Evolutionary conservation across 2,797 vertebrate genomes (phyloP).

Genomic region (Fringilla coelebs): DNA sequence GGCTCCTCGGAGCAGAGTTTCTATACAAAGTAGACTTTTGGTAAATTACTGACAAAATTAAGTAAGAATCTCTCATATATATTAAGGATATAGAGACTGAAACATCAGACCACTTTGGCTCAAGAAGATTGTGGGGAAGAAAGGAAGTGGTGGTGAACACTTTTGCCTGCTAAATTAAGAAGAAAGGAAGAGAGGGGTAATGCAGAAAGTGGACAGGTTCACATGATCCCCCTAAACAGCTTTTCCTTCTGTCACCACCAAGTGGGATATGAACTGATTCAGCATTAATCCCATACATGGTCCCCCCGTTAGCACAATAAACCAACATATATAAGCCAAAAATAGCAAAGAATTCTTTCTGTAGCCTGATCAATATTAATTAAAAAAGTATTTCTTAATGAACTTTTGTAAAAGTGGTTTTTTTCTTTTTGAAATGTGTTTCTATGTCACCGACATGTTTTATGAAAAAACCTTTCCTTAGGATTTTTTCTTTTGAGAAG

Average conservation of each 20-base stretch:
- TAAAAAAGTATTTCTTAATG: background rate
- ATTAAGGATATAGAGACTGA: background rate
- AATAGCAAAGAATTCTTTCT: background rate
- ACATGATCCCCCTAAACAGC: background rate
- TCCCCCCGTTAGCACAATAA: background rate
- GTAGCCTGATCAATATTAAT: background rate
- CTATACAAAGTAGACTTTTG: background rate
- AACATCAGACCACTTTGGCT: background rate
- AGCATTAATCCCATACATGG: background rate
- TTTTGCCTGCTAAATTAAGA: background rate
- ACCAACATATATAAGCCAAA: background rate
- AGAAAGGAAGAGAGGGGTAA: background rate
- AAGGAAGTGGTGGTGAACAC: background rate
- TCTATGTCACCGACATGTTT: too few species aligned
- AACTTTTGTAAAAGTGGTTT: background rate
- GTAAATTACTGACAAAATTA: background rate
- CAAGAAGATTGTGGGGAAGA: background rate
- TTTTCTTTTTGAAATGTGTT: background rate
- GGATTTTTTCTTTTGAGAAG: too few species aligned
- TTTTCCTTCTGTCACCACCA: background rate
- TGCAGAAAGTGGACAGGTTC: background rate
- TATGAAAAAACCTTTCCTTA: too few species aligned
- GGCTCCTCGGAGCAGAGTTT: background rate
- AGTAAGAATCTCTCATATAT: background rate
- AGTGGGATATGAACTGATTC: background rate